phyloP scores from a whole-genome alignment of 64 coral and sea anemone genomes.

The Trachythela sp. region DNA sequence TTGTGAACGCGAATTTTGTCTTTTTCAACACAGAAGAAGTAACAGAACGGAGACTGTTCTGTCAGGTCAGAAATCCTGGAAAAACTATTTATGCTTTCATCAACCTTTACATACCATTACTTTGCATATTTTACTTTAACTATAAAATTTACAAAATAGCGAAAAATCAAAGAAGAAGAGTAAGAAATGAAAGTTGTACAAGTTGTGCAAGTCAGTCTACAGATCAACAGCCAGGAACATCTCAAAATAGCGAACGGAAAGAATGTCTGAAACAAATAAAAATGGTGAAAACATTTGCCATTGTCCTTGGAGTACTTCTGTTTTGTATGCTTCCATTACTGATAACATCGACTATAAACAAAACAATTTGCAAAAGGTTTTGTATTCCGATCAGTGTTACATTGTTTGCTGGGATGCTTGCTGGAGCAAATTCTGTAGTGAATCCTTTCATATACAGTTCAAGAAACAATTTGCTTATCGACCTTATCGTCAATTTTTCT shows the following conservation, averaged over 20 bases:
- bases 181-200: background rate
- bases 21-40: too few relatives aligned
- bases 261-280: background rate
- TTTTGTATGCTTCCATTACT: background rate
- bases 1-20: too few relatives aligned
- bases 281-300: background rate
- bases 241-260: background rate
- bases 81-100: background rate
- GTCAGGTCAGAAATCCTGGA: too few relatives aligned
- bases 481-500: background rate
- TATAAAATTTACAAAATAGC: background rate
- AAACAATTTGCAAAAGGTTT: background rate
- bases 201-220: background rate
- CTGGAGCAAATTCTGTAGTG: background rate
- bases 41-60: too few relatives aligned
- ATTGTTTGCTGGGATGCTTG: background rate
- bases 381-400: background rate
- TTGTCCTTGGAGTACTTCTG: background rate
- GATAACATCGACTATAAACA: background rate
- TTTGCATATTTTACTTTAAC: background rate
- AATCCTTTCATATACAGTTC: background rate
- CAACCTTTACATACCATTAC: background rate
- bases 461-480: background rate
- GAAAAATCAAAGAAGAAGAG: background rate
- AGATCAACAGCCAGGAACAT: background rate